Conservation (phyloP, 2,797 vertebrate genomes). For the Thaleichthys pacificus region DNA sequence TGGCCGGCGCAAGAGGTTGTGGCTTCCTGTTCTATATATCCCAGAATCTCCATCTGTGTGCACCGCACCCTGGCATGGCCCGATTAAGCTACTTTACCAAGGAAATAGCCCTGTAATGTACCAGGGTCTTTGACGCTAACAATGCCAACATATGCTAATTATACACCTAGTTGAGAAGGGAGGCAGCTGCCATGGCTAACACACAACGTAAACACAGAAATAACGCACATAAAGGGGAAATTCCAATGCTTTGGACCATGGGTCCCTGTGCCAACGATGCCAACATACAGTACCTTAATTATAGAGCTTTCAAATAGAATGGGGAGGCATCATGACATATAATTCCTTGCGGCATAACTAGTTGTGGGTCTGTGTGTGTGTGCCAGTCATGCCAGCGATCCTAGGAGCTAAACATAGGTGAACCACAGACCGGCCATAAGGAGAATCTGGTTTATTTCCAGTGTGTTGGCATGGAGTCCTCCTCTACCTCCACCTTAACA, state of each 20-base stretch:
- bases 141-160: constrained; percentile 59
- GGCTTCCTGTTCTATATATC: constrained; percentile 54
- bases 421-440: constrained; percentile 61
- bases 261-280: background rate
- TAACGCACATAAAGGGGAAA: background rate
- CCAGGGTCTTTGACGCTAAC: background rate
- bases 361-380: constrained; percentile 6
- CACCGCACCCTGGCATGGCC: constrained; percentile 53
- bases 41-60: constrained; percentile 27
- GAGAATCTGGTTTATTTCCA: constrained; percentile 59
- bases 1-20: constrained; percentile 37
- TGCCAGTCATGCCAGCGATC: constrained; percentile 55
- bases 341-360: constrained; percentile 5
- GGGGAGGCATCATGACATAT: background rate
- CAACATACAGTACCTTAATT: background rate
- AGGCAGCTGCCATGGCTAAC: constrained; percentile 21
- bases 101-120: background rate
- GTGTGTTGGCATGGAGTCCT: constrained; percentile 50
- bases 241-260: background rate
- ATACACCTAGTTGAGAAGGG: constrained; percentile 64
- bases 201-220: background rate
- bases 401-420: constrained; percentile 54
- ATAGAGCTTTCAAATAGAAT: background rate
- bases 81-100: too few species aligned
- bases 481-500: constrained; percentile 44